These are phyloP conservation scores for Pinctada fucata DNA, from an alignment of 2,888 invertebrate genomes.

Conservation along the genomic window DNA sequence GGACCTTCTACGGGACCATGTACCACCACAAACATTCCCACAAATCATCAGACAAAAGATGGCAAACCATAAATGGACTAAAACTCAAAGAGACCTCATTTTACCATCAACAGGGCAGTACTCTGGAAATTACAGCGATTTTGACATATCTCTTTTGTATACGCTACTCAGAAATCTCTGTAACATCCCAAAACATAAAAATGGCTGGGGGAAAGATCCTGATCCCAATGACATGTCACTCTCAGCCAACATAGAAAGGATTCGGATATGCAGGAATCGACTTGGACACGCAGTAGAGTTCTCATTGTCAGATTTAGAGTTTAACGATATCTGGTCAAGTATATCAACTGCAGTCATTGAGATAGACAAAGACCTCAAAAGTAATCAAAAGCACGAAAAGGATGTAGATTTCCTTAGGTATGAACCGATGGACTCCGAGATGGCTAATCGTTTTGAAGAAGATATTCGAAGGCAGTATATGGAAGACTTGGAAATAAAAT, in stretches of 20 bases:
- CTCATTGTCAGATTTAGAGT: no score
- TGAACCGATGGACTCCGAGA: no score
- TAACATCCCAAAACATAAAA: not conserved
- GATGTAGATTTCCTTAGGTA: no score
- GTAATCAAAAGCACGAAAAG: no score
- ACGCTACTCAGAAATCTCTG: not conserved
- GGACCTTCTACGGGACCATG: not conserved
- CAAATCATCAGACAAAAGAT: not conserved
- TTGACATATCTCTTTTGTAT: constrained; percentile 10
- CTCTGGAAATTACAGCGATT: not conserved
- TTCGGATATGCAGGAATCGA: not conserved
- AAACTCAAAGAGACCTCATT: not conserved
- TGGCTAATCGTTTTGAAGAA: no score
- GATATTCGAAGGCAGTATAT: no score
- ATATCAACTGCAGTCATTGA: no score
- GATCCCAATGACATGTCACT: not conserved
- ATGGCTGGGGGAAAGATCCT: not conserved
- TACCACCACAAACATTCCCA: not conserved
- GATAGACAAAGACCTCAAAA: no score
- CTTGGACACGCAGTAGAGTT: not conserved
- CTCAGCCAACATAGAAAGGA: constrained; percentile 4
- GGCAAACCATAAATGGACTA: not conserved
- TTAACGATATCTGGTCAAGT: no score
- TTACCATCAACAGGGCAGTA: not conserved
- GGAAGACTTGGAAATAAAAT: no score